A percentile compares a stretch with the other conserved stretches of the same genome.
Evolutionary conservation across 2,888 invertebrate genomes (phyloP).

Genomic region (Acleris emargana): DNA sequence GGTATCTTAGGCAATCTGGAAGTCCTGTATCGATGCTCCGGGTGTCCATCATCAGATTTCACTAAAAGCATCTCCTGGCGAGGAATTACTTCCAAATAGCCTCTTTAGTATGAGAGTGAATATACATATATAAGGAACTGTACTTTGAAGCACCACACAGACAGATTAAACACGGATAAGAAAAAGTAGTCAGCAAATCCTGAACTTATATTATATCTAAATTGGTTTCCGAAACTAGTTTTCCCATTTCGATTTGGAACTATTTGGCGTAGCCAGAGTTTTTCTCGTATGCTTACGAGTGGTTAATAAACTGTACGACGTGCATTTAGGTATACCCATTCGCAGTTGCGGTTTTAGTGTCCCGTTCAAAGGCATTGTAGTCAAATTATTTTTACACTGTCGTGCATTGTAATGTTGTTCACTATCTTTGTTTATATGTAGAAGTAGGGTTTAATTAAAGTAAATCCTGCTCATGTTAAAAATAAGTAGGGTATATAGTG

Average conservation of each 20-base stretch:
- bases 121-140: too few relatives aligned
- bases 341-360: constrained; percentile 18
- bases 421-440: constrained; percentile 1
- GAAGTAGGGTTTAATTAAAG: background rate
- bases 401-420: constrained; percentile 1
- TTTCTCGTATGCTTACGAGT: constrained; percentile 27
- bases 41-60: too few relatives aligned
- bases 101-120: too few relatives aligned
- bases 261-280: constrained; percentile 11
- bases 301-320: constrained; percentile 24
- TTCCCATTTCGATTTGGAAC: constrained; percentile 15
- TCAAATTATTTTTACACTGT: constrained; percentile 8
- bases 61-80: too few relatives aligned
- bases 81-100: too few relatives aligned
- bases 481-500: too few relatives aligned
- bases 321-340: constrained; percentile 10
- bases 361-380: constrained; percentile 18
- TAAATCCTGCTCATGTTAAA: too few relatives aligned
- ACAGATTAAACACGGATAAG: background rate
- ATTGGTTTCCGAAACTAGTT: constrained; percentile 25
- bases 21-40: too few relatives aligned
- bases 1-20: too few relatives aligned
- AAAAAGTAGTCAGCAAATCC: background rate
- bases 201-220: constrained; percentile 14
- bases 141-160: background rate